Evolutionary conservation across 2,113 vertebrate genomes (phyloP).

Genomic region (Motacilla tschutschensis): DNA sequence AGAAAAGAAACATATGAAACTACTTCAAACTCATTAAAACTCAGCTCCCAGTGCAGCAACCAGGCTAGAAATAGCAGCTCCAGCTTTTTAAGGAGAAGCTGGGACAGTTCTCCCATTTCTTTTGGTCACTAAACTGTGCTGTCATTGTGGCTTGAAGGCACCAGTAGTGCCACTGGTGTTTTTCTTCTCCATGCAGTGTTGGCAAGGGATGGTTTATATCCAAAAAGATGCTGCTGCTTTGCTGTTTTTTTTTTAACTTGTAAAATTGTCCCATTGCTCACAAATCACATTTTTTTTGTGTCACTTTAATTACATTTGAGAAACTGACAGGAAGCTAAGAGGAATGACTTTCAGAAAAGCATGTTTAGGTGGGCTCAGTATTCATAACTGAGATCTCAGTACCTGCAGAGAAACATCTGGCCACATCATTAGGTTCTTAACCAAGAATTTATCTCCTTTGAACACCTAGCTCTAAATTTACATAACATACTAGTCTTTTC

Average conservation of each 20-base stretch:
- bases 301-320: not conserved
- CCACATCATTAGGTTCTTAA: not conserved
- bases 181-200: not conserved
- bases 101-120: not conserved
- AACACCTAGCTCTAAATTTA: not conserved
- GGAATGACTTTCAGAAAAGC: not conserved
- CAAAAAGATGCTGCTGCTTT: not conserved
- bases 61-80: not conserved
- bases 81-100: not conserved
- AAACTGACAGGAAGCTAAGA: accelerated
- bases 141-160: not conserved
- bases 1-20: not conserved
- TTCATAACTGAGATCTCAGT: not conserved
- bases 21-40: not conserved
- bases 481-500: not conserved
- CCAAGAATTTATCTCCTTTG: not conserved
- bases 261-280: not conserved
- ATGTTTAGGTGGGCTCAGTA: not conserved
- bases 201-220: not conserved
- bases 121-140: not conserved
- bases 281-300: not conserved
- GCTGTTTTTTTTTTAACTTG: not conserved
- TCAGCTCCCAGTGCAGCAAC: not conserved
- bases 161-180: not conserved
- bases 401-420: not conserved